Evolutionary conservation across 2,113 vertebrate genomes (phyloP), one percentile per base, ranked within the genome.

Genomic region (Leucopsar rothschildi): DNA sequence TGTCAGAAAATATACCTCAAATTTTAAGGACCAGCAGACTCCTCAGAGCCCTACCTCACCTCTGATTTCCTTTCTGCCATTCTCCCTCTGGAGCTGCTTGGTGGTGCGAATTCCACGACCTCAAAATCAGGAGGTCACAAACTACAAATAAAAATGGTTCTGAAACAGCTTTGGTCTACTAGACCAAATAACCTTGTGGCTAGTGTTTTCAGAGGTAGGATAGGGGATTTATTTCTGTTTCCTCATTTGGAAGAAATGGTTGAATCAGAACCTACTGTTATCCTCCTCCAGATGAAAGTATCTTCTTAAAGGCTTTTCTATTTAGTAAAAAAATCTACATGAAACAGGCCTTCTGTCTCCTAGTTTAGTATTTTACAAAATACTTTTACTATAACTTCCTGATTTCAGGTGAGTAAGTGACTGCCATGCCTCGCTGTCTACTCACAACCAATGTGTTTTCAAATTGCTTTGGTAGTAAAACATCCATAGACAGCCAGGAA

Each of bases 61-160:
- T 83, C 21, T 77, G 40, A 55, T 31, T 53, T 84, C 17, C 35
- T 50, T n/a, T 22, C 14, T 79, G 17, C 57, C 35, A 28, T 86
- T 68, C 19, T 56, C 27, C 16, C 40, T 3, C 35, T 63, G 17
- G 55, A 31, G n/a, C 3, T 65, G 77, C 47, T 70, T 45, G 18
- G 16, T 63, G 47, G 49, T 77, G 8, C 15, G 71, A 37, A 75
- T 78, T 75, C 20, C 65, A 70, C 0, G 0, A 14, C 13, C 8
- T 72, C 12, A 65, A 25, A 57, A 40, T 69, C 57, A 68, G 33
- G 15, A 82, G 28, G 29, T 7, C 16, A 56, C 10, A 69, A 65
- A n/a, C 9, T 73, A 45, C 12, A 66, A 40, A 42, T 37, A 15
- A 76, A 87, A 39, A 44, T 40, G 29, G 7, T 27, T 84, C 83